Evolutionary conservation across 1,140 invertebrate genomes (phyloP).

Genomic region (Mya arenaria): DNA sequence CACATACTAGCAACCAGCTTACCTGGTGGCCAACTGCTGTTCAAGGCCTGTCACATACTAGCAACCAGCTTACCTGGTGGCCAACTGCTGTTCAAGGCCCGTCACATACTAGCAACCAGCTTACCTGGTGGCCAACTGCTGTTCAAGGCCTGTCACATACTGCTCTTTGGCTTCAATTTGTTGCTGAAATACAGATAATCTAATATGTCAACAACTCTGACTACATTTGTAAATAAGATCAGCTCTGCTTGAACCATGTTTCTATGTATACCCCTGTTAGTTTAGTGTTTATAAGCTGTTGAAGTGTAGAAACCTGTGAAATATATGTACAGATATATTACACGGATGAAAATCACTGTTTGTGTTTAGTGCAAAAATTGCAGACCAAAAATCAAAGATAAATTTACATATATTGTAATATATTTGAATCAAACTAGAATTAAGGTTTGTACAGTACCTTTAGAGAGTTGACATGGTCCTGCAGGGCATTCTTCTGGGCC

Average conservation of each 20-base stretch:
- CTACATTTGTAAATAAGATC: background rate
- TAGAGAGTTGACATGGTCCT: slow-evolving; percentile 74
- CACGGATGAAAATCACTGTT: too few relatives aligned
- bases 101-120: too few relatives aligned
- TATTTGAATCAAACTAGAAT: too few relatives aligned
- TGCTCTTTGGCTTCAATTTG: slow-evolving; percentile 73
- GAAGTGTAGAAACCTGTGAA: background rate
- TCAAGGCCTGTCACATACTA: too few relatives aligned
- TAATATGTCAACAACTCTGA: background rate
- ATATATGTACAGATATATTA: too few relatives aligned
- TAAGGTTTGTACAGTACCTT: slow-evolving; percentile 64
- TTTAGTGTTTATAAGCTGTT: background rate
- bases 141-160: slow-evolving; percentile 72
- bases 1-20: too few relatives aligned
- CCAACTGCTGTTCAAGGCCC: too few relatives aligned
- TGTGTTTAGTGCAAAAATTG: too few relatives aligned
- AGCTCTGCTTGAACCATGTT: background rate
- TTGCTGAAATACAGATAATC: slow-evolving; percentile 55
- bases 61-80: too few relatives aligned
- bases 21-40: too few relatives aligned
- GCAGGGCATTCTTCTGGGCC: slow-evolving; percentile 73
- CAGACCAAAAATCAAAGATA: too few relatives aligned
- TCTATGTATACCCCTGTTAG: background rate
- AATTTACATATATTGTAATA: too few relatives aligned
- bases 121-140: slow-evolving; percentile 80